Evolutionary conservation across 2,113 vertebrate genomes (phyloP).

Genomic region (Lanius collurio): DNA sequence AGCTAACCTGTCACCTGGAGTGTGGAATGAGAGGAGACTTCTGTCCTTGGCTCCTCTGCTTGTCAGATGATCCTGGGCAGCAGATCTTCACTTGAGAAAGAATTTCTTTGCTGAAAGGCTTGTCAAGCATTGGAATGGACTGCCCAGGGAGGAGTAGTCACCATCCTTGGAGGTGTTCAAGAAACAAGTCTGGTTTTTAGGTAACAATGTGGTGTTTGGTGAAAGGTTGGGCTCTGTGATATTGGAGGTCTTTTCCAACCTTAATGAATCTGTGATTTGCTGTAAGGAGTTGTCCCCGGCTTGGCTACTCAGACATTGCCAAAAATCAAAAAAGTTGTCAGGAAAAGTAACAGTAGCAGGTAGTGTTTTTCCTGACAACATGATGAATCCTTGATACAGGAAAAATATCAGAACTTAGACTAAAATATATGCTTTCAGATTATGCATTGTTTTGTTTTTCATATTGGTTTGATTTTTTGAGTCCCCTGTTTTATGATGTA

Average conservation of each 20-base stretch:
- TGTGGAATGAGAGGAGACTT: background rate
- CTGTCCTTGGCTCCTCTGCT: background rate
- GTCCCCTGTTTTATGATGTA: background rate
- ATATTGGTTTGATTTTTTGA: background rate
- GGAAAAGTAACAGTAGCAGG: background rate
- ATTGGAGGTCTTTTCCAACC: background rate
- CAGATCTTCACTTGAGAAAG: background rate
- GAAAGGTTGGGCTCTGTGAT: rapidly evolving
- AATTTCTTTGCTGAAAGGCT: background rate
- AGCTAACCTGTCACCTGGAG: background rate
- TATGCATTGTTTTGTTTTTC: background rate
- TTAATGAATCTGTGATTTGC: background rate
- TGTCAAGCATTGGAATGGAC: background rate
- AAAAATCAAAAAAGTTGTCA: background rate
- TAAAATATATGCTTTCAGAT: background rate
- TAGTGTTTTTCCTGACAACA: background rate
- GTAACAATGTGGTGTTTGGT: background rate
- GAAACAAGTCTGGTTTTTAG: background rate
- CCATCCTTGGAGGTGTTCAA: background rate
- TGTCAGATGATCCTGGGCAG: background rate
- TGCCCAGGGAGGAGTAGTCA: background rate
- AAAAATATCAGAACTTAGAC: background rate
- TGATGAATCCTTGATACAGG: background rate
- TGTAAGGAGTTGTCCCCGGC: background rate
- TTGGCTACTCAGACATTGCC: background rate